Conservation (phyloP, 2,888 invertebrate genomes). For the Choreutis nemorana region DNA sequence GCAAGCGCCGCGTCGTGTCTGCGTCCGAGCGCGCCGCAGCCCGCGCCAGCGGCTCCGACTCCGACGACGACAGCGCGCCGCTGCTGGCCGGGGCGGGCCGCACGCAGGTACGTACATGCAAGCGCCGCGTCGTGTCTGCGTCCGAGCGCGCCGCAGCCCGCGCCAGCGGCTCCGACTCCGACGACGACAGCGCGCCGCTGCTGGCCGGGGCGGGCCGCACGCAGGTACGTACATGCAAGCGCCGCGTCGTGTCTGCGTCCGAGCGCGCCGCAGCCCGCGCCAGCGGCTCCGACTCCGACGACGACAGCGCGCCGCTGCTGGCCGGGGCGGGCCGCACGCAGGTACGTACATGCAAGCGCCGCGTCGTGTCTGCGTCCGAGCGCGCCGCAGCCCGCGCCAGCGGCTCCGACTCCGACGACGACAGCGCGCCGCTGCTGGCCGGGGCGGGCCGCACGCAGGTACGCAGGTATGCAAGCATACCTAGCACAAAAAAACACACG, state of each 20-base stretch:
- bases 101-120: too few relatives aligned
- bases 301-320: neutral
- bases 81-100: conserved; percentile 7
- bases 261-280: neutral
- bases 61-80: conserved; percentile 22
- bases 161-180: neutral
- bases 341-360: neutral
- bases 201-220: neutral
- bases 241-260: too few relatives aligned
- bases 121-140: neutral
- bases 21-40: conserved; percentile 68
- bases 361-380: too few relatives aligned
- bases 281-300: neutral
- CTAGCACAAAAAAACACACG: too few relatives aligned
- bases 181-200: neutral
- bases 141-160: neutral
- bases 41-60: conserved; percentile 25
- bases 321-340: neutral
- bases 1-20: conserved; percentile 94
- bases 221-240: neutral
- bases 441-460: too few relatives aligned
- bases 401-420: neutral
- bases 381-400: neutral
- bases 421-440: conserved; percentile 25
- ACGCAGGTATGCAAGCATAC: too few relatives aligned